Base-by-base conservation (phyloP, 2,888 invertebrate genomes). In the Diadromus collaris region DNA sequence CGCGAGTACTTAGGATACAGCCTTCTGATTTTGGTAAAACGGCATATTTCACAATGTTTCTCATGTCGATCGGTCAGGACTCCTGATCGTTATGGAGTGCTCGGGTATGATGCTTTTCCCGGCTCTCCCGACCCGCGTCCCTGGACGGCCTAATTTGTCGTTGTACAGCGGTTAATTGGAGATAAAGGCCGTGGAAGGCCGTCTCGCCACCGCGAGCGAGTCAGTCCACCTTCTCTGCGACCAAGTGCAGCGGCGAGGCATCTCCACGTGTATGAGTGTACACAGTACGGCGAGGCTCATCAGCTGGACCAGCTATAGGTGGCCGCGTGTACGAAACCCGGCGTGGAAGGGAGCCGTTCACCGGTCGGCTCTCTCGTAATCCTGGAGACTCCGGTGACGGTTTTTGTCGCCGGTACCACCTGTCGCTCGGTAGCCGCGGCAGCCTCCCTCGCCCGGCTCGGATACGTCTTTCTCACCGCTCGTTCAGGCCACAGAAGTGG, bases 321-420 rank as follows among this genome's bases (percentile, higher is more conserved):
- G 19, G 1, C 44, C 10, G 51, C 34, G 61, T 16, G 76, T 80
- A 80, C 79, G 83, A 84, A 84, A 84, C 80, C 74, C 78, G 27
- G 27, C 29, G 58, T 21, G 60, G 32, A 46, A 63, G 38, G 27
- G 71, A 51, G 69, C 48, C 13, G 38, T 38, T 64, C 69, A 21
- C 21, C 34, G 64, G 65, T 10, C 51, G 60, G 58, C 70, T 71
- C 70, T 71, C 61, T 54, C 82, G 85, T 86, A 86, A 87, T 86
- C 82, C 84, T 84, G 84, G 76, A 86, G 83, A 85, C 83, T 81
- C 71, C 73, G n/a, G 48, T 68, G 78, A 83, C 74, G 76, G n/a
- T 68, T 56, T 79, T 88, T 88, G 87, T 88, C 86, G 85, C 82
- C 80, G 56, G 79, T 83, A 80, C 85, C 87, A 88, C 87, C 87